phyloP scores from a whole-genome alignment of 2,113 vertebrate genomes.

The Labeo rohita region DNA sequence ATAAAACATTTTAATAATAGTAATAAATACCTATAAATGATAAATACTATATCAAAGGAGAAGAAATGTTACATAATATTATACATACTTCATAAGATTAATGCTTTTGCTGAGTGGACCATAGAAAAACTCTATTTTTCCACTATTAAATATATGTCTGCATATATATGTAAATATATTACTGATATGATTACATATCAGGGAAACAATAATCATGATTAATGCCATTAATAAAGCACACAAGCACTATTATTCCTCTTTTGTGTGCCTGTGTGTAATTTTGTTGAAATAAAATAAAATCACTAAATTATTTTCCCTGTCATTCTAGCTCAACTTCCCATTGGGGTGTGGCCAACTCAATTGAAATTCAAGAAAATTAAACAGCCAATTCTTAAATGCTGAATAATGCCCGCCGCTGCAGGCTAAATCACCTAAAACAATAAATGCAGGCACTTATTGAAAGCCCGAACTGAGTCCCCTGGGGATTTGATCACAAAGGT shows the following conservation, averaged over 20 bases:
- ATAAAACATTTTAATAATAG: neutral
- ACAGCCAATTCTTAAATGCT: neutral
- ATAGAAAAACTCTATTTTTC: neutral
- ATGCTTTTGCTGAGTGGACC: neutral
- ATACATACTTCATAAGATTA: neutral
- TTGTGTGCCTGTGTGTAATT: neutral
- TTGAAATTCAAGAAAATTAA: neutral
- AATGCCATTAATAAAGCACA: neutral
- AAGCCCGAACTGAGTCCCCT: neutral
- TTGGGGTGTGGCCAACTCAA: neutral
- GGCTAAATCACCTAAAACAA: conserved; percentile 4
- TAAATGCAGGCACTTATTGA: neutral
- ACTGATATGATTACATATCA: neutral
- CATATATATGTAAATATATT: neutral
- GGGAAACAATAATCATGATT: neutral
- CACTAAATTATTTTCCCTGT: neutral
- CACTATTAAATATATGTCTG: neutral
- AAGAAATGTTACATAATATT: too few relatives aligned
- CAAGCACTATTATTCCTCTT: neutral
- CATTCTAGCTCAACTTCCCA: neutral
- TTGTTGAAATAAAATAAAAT: neutral
- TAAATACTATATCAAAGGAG: neutral
- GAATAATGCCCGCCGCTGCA: neutral
- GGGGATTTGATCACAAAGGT: conserved; percentile 1
- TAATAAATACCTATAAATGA: neutral